These are phyloP conservation scores for Puma concolor DNA, from an alignment of 2,113 vertebrate species.

Conservation along the genomic window DNA sequence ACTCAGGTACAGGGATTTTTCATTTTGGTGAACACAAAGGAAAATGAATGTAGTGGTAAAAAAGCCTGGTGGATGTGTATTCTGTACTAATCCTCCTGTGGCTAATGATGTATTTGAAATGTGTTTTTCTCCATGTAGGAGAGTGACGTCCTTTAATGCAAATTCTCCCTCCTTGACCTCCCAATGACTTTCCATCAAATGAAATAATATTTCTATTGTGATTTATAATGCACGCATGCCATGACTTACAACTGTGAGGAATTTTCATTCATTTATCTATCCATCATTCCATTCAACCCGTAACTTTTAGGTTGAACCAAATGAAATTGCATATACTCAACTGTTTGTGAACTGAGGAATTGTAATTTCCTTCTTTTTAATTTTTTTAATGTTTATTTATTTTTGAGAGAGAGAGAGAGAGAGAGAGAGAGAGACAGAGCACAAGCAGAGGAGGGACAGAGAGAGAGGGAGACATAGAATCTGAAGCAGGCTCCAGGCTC, in stretches of 20 bases:
- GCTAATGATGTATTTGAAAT: background rate
- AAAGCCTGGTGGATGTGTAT: background rate
- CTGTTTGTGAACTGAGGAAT: background rate
- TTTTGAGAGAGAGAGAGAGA: no score
- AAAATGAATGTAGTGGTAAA: background rate
- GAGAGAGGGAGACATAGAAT: no score
- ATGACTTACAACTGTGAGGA: background rate
- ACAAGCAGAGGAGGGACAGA: no score
- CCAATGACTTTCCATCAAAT: conserved; percentile 26
- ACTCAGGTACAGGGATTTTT: conserved; percentile 26
- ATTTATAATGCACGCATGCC: background rate
- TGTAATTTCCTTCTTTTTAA: background rate
- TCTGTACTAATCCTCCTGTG: background rate
- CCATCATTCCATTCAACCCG: background rate
- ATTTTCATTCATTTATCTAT: background rate
- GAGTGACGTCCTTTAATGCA: conserved; percentile 27
- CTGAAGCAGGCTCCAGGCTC: no score
- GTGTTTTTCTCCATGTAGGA: background rate
- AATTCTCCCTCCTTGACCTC: conserved; percentile 25
- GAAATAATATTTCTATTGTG: conserved; percentile 48
- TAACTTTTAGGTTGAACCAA: background rate
- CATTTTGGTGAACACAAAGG: conserved; percentile 35
- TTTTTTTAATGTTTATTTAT: no score
- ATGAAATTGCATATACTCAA: background rate
- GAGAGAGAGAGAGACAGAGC: no score